A percentile compares a stretch with the other conserved stretches of the same genome.
These are phyloP conservation scores for Oryzias melastigma DNA, from an alignment of 2,113 vertebrate genomes.

Conservation along the genomic window DNA sequence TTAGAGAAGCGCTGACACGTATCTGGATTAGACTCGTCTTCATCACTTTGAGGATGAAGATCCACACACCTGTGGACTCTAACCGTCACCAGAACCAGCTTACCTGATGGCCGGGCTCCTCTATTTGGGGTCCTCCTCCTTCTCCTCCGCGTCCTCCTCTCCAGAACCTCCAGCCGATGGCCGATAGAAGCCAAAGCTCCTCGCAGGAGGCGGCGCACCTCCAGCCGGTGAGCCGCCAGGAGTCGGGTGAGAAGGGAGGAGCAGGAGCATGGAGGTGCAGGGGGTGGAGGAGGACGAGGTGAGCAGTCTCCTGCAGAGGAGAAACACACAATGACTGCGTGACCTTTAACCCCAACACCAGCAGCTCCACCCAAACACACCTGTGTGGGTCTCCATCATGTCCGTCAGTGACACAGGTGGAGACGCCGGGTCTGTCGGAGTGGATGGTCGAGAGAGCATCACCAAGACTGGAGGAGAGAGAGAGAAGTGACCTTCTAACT, in stretches of 20 bases:
- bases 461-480: constrained; percentile 11
- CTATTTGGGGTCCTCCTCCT: constrained; percentile 15
- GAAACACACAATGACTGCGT: not conserved
- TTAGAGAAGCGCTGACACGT: too few species aligned
- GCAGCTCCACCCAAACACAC: constrained; percentile 2
- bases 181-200: constrained; percentile 52
- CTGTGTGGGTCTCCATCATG: constrained; percentile 5
- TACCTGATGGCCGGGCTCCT: not conserved
- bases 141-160: constrained; percentile 37
- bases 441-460: constrained; percentile 45
- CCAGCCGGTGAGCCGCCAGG: constrained; percentile 55
- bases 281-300: not conserved
- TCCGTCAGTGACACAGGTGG: constrained; percentile 25
- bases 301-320: constrained; percentile 19
- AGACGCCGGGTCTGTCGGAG: constrained; percentile 1
- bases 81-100: too few species aligned
- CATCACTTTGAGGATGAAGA: too few species aligned
- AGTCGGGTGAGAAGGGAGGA: constrained; percentile 59
- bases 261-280: constrained; percentile 40
- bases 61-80: too few species aligned
- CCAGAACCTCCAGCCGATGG: constrained; percentile 55
- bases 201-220: constrained; percentile 61
- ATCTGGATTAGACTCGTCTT: too few species aligned
- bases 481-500: not conserved
- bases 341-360: not conserved